Conservation (phyloP, 2,797 vertebrate genomes). For the Gambelia wislizenii region DNA sequence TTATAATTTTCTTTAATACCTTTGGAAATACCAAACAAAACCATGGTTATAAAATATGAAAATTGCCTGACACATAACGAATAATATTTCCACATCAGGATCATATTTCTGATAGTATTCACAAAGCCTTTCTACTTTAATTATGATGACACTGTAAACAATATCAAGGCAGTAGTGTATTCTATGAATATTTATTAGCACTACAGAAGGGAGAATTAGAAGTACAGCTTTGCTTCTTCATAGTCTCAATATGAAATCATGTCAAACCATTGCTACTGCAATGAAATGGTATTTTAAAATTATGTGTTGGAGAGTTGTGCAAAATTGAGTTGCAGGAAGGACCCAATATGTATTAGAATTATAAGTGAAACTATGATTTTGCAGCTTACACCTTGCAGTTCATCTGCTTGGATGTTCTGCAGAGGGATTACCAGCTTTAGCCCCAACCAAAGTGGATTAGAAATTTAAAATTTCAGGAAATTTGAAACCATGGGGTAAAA, state of each 20-base stretch:
- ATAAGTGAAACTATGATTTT: not conserved
- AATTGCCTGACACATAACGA: not conserved
- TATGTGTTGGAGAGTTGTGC: not conserved
- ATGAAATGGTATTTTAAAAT: not conserved
- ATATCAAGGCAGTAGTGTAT: not conserved
- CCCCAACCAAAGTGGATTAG: too few relatives aligned
- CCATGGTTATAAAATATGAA: not conserved
- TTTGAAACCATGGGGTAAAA: too few relatives aligned
- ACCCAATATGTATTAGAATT: not conserved
- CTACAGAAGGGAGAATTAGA: not conserved
- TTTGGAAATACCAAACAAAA: not conserved
- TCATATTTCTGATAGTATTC: slow-evolving; percentile 4
- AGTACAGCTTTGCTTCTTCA: not conserved
- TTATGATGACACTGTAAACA: slow-evolving; percentile 8
- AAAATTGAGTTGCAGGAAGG: not conserved
- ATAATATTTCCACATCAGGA: not conserved
- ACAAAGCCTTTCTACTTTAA: slow-evolving; percentile 7
- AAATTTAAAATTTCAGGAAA: too few relatives aligned
- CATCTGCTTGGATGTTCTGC: not conserved
- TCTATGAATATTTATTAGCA: slow-evolving; percentile 1
- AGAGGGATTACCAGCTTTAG: too few relatives aligned
- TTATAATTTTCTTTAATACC: slow-evolving; percentile 5
- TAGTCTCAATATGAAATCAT: not conserved
- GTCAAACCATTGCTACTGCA: not conserved
- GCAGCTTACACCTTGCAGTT: not conserved